Percentiles rank a stretch among this genome's conserved stretches.
Evolutionary conservation across 2,113 vertebrate species (phyloP).

Genomic region (Stomatorhinus ivindoensis): DNA sequence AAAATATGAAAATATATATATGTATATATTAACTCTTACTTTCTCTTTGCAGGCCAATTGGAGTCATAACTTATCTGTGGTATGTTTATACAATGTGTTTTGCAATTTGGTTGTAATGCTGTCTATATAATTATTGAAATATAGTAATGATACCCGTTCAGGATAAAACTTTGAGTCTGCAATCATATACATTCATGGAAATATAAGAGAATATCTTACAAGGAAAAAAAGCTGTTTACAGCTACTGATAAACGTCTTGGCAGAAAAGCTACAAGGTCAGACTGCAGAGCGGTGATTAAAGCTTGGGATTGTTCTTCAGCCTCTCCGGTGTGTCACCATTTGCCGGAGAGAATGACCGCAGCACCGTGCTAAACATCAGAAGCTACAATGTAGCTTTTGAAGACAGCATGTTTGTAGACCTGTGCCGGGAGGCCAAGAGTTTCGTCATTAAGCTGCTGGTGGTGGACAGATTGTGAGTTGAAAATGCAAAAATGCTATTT

Average conservation of each 20-base stretch:
- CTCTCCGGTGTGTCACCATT: conserved; percentile 92
- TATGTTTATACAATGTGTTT: conserved; percentile 50
- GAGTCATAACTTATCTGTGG: conserved; percentile 88
- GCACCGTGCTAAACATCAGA: conserved; percentile 83
- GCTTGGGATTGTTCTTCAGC: conserved; percentile 48
- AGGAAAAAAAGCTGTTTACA: neutral
- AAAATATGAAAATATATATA: neutral
- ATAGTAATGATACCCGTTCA: neutral
- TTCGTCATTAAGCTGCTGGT: conserved; percentile 97
- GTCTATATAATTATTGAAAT: neutral
- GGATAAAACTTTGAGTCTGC: neutral
- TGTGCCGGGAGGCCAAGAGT: conserved; percentile 83
- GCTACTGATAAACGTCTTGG: neutral
- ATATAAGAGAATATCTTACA: neutral
- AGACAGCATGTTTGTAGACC: conserved; percentile 82
- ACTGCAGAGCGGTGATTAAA: neutral
- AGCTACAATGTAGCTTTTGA: conserved; percentile 94
- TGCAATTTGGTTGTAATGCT: neutral
- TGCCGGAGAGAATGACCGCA: conserved; percentile 86
- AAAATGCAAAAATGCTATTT: neutral
- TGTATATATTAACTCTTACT: neutral
- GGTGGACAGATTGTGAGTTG: conserved; percentile 83
- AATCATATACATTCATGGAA: neutral
- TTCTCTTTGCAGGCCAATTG: conserved; percentile 70
- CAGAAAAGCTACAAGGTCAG: neutral